phyloP scores from a whole-genome alignment of 2,113 vertebrate species.

The Ctenomys sociabilis region DNA sequence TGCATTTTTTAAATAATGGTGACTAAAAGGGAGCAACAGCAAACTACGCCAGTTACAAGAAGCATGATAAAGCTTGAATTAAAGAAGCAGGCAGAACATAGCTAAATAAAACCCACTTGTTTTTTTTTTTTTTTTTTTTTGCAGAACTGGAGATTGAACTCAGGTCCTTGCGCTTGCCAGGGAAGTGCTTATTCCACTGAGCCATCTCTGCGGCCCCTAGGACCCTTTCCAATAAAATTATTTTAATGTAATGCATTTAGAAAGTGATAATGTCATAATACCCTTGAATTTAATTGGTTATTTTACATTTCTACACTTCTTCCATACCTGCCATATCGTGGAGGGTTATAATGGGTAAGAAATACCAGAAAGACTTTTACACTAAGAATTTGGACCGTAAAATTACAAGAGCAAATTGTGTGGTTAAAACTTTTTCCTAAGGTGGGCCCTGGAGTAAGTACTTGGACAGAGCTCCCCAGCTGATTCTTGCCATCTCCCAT shows the following conservation, averaged over 20 bases:
- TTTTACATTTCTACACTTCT: not conserved
- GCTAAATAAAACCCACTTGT: not conserved
- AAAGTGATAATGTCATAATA: not conserved
- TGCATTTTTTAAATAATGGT: constrained; percentile 6
- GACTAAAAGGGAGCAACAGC: not conserved
- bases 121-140: too few species aligned
- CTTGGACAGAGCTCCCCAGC: not conserved
- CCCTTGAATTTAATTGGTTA: not conserved
- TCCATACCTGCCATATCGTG: not conserved
- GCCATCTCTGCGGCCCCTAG: too few species aligned
- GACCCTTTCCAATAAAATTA: not conserved
- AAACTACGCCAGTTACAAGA: not conserved
- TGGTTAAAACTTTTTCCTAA: not conserved
- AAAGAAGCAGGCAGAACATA: constrained; percentile 21
- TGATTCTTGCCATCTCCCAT: not conserved
- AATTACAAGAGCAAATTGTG: not conserved
- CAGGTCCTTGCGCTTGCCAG: too few species aligned
- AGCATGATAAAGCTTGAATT: not conserved
- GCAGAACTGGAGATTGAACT: too few species aligned
- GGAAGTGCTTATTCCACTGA: too few species aligned
- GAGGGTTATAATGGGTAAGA: not conserved
- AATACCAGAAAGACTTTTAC: not conserved
- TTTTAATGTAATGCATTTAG: constrained; percentile 42
- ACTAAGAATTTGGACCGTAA: constrained; percentile 12
- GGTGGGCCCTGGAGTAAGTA: not conserved